Evolutionary conservation across 2,797 vertebrate species (phyloP), one percentile per base, ranked within the genome.

Genomic region (Betta splendens): DNA sequence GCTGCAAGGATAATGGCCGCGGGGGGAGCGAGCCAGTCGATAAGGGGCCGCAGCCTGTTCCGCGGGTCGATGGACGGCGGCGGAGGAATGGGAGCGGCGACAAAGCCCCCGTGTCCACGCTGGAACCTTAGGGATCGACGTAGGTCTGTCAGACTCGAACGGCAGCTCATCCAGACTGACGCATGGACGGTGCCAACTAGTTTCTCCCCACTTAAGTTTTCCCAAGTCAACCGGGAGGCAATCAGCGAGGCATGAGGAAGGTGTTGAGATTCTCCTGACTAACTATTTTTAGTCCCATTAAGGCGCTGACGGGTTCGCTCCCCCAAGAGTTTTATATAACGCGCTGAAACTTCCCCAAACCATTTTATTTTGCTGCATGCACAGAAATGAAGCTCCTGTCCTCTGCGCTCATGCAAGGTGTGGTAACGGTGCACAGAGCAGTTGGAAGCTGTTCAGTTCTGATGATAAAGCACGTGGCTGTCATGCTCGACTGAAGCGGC

Each of bases 1-100:
- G 61, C 69, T 16, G 58, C 69, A 64, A 73, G 77, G 71, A 75
- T 77, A 83, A 76, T 60, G 31, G 72, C 71, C 52, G 39, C 51
- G 4, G 21, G 42, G 63, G 80, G 69, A 72, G 50, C 40, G 5
- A 63, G 74, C 35, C 46, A 22, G 74, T 85, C 81, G 80, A 76
- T 72, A 73, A 58, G 37, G n/a, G 48, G 21, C 65, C 46, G 3
- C 47, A 31, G 57, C 37, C 53, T 40, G 15, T 43, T 54, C 48
- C 32, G 28, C 2, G 10, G 66, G 45, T 83, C 46, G 50, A 79
- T 83, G 23, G 48, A 47, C 22, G 28, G 18, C 57, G 55, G 45
- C 40, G 32, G 45, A 60, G 49, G 53, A 16, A 6, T 50, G 49
- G 35, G 54, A 67, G 52, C 40, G 38, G 48, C 10, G 51, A 60